These are phyloP conservation scores for Ophioderma brevispina DNA, from an alignment of 35 echinoderm and acorn worm species.

Conservation along the genomic window DNA sequence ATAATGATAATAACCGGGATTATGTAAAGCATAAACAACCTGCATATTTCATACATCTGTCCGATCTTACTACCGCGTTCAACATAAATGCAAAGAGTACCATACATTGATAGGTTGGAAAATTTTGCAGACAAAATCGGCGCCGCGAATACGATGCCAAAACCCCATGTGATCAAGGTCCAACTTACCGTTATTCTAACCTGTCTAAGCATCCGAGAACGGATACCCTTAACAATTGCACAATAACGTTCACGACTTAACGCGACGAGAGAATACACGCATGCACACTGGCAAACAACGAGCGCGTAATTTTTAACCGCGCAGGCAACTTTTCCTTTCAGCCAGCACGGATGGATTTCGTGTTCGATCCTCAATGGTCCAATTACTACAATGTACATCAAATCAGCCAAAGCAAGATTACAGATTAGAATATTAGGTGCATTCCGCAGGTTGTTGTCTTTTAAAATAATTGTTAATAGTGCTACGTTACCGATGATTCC, in stretches of 20 bases:
- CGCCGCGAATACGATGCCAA: background rate
- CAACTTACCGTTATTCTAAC: background rate
- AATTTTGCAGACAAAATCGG: background rate
- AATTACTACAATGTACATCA: conserved; percentile 61
- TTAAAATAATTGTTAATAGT: conserved; percentile 57
- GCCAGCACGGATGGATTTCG: conserved; percentile 54
- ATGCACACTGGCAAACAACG: conserved; percentile 52
- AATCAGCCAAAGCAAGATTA: conserved; percentile 76
- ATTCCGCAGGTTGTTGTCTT: conserved; percentile 54
- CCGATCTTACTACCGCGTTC: background rate
- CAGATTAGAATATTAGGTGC: conserved; percentile 78
- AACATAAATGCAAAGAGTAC: background rate
- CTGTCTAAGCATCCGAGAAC: background rate
- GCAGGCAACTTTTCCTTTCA: conserved; percentile 35
- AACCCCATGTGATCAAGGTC: background rate
- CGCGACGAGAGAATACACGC: conserved; percentile 79
- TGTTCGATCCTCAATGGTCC: conserved; percentile 75
- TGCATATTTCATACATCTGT: background rate
- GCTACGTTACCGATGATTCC: conserved; percentile 70
- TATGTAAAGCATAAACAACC: background rate
- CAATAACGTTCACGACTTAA: conserved; percentile 76
- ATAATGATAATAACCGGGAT: background rate
- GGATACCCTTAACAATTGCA: background rate
- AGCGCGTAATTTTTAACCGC: conserved; percentile 58
- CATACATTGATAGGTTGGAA: background rate